These are phyloP conservation scores for Nibea albiflora DNA, from an alignment of 2,113 vertebrate species.

Conservation along the genomic window DNA sequence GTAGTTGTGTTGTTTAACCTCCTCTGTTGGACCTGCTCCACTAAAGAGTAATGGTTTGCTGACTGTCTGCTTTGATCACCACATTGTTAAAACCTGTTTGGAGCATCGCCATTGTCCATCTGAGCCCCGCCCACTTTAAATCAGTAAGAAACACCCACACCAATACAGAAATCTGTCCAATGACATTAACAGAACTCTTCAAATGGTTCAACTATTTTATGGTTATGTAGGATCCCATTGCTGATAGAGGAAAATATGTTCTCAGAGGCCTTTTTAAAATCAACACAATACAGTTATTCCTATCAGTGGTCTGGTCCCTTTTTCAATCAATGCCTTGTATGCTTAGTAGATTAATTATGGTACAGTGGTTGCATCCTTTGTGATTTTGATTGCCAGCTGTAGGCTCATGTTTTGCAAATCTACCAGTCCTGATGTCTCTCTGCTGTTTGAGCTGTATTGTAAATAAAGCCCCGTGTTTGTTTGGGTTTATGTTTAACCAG, in stretches of 20 bases:
- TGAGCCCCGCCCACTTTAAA: too few relatives aligned
- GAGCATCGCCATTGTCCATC: background rate
- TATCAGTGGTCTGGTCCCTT: background rate
- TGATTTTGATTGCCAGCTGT: conserved; percentile 27
- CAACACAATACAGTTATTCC: background rate
- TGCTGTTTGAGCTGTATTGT: conserved; percentile 38
- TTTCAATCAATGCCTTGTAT: conserved; percentile 1
- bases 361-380: conserved; percentile 6
- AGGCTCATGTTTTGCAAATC: conserved; percentile 12
- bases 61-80: background rate
- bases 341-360: conserved; percentile 4
- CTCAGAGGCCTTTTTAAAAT: background rate
- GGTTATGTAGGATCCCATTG: background rate
- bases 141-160: background rate
- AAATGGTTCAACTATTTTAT: background rate
- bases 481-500: conserved; percentile 60
- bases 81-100: background rate
- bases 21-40: background rate
- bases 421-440: background rate
- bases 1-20: background rate
- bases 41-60: background rate
- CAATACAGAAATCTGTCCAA: background rate
- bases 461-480: conserved; percentile 55
- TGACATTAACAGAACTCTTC: background rate
- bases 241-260: background rate